phyloP scores from a whole-genome alignment of 2,888 invertebrate genomes.

The Parthenolecanium corni region DNA sequence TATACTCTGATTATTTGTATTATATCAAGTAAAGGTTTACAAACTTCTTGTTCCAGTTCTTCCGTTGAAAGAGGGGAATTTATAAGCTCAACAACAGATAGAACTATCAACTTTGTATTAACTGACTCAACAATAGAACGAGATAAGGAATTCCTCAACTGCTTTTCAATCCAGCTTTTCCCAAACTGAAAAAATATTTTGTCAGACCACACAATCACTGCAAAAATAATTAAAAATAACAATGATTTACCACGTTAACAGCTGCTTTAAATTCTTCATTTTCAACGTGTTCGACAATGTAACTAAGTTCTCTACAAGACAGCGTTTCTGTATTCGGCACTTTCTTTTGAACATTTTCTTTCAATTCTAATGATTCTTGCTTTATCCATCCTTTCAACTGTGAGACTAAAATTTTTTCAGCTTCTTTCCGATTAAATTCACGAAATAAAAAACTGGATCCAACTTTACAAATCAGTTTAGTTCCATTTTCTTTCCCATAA shows the following conservation, averaged over 20 bases:
- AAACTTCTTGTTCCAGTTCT: neutral
- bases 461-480: neutral
- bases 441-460: neutral
- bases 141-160: slow-evolving; percentile 1
- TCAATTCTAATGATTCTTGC: too few relatives aligned
- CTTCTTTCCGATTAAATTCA: neutral
- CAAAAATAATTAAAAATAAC: too few relatives aligned
- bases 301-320: too few relatives aligned
- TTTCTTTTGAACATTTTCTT: too few relatives aligned
- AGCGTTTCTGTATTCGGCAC: too few relatives aligned
- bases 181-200: slow-evolving; percentile 1
- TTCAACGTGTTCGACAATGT: too few relatives aligned
- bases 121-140: neutral
- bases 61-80: neutral
- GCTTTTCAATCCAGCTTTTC: slow-evolving; percentile 23
- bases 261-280: too few relatives aligned
- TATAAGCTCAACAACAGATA: slow-evolving; percentile 1
- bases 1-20: neutral
- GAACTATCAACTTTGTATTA: slow-evolving; percentile 10
- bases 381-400: too few relatives aligned
- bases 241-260: too few relatives aligned
- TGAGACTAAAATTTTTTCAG: neutral
- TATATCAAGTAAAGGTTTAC: neutral
- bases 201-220: neutral
- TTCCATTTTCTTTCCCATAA: neutral